Conservation (phyloP, 2,113 vertebrate species). For the Cyanistes caeruleus region DNA sequence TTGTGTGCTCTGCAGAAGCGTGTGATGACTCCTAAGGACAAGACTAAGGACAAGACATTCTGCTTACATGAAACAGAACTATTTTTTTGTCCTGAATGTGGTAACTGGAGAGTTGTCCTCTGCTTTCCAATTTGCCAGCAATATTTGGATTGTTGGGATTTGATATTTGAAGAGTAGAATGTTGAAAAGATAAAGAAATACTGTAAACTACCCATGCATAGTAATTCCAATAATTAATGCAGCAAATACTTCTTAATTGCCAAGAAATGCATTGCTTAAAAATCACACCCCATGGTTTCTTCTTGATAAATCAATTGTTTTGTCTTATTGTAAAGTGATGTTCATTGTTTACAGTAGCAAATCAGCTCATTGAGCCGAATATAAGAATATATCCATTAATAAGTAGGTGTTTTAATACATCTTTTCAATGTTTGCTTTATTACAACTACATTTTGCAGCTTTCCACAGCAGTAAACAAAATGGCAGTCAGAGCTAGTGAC, state of each 20-base stretch:
- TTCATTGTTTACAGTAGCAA: background rate
- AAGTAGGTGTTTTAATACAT: background rate
- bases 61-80: background rate
- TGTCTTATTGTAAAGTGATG: background rate
- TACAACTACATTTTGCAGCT: background rate
- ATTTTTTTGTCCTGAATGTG: background rate
- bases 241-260: background rate
- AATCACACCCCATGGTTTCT: background rate
- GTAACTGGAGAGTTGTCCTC: background rate
- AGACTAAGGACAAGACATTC: background rate
- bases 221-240: background rate
- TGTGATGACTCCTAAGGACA: background rate
- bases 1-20: background rate
- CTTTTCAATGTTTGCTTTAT: background rate
- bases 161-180: background rate
- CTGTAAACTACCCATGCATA: background rate
- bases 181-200: background rate
- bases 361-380: background rate
- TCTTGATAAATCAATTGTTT: slow-evolving; percentile 1
- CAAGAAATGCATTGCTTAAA: background rate
- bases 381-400: background rate
- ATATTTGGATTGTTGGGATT: background rate
- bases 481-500: slow-evolving; percentile 23
- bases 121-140: background rate
- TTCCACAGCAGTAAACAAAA: slow-evolving; percentile 40